Evolutionary conservation across 2,113 vertebrate genomes (phyloP), one percentile per base, ranked within the genome.

Genomic region (Clarias gariepinus): DNA sequence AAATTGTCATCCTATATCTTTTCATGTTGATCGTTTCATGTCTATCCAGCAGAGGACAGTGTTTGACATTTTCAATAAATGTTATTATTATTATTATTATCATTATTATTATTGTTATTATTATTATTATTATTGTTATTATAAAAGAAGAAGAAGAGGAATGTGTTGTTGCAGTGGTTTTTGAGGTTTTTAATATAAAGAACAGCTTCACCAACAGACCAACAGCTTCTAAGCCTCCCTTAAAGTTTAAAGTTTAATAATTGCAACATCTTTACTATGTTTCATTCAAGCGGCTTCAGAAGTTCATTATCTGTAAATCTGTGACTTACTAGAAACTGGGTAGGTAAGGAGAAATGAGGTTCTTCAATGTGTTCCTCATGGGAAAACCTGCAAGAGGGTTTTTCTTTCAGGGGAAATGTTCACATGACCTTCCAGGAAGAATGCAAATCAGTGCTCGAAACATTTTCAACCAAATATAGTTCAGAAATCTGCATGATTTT

Each of bases 41-140:
- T 25, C 15, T 73, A 4, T 74, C 82, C 82, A 73, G 68, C 68
- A 84, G 82, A 84, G 68, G 82, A 18, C 82, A 73, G 66, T 41
- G 55, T 73, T 57, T 84, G 30, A 60, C 3, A 9, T 28, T 28
- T 11, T 30, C 10, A 30, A 3, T 2, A 33, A 36, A 58, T 30
- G 0, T 28, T n/a, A n/a, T 0, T 5, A 58, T 21, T 33, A 12
- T 33, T 19, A 11, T 21, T 12, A 19, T 30, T 57, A 30, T 53
- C 16, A 28, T 28, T n/a, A 28, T 13, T 21, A 52, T 52, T 15
- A 25, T 52, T 52, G 25, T 52, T 73, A 36, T 19, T 63, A 63
- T n/a, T 63, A 63, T 11, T 63, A 41, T n/a, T n/a, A n/a, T n/a
- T n/a, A n/a, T n/a, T n/a, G n/a, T n/a, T n/a, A n/a, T n/a, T n/a